A percentile compares a stretch with the other conserved stretches of the same genome.
These are phyloP conservation scores for Porphyrio hochstetteri DNA, from an alignment of 2,113 vertebrate species.

Conservation along the genomic window DNA sequence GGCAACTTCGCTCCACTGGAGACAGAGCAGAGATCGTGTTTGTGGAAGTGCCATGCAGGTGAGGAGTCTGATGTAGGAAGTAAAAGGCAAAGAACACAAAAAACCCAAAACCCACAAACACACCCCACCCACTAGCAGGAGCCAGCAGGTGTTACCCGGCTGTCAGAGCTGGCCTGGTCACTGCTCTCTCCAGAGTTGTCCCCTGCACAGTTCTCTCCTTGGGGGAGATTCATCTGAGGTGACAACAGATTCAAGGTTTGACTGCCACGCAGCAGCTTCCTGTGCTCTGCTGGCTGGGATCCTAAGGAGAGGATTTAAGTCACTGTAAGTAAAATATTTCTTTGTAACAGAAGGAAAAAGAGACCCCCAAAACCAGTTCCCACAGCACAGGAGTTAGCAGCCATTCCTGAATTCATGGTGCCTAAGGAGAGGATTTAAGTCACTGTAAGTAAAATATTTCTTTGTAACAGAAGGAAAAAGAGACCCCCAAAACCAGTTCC, in stretches of 20 bases:
- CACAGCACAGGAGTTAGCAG: fast-evolving
- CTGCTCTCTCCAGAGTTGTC: background rate
- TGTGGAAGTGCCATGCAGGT: fast-evolving
- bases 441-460: background rate
- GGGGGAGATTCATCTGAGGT: background rate
- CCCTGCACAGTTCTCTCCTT: fast-evolving
- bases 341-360: background rate
- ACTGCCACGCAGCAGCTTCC: fast-evolving
- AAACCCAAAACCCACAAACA: fast-evolving
- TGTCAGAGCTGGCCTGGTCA: background rate
- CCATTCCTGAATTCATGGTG: no score
- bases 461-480: background rate
- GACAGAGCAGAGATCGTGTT: fast-evolving
- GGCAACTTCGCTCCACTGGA: conserved; percentile 12
- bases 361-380: fast-evolving
- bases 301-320: background rate
- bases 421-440: background rate
- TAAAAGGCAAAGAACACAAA: background rate
- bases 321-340: background rate
- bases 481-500: fast-evolving
- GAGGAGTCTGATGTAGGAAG: fast-evolving
- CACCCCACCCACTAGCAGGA: fast-evolving
- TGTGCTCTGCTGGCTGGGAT: background rate
- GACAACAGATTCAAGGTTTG: background rate
- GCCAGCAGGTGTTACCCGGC: conserved; percentile 48